Evolutionary conservation across 2,113 vertebrate genomes (phyloP).

Genomic region (Trinectes maculatus): DNA sequence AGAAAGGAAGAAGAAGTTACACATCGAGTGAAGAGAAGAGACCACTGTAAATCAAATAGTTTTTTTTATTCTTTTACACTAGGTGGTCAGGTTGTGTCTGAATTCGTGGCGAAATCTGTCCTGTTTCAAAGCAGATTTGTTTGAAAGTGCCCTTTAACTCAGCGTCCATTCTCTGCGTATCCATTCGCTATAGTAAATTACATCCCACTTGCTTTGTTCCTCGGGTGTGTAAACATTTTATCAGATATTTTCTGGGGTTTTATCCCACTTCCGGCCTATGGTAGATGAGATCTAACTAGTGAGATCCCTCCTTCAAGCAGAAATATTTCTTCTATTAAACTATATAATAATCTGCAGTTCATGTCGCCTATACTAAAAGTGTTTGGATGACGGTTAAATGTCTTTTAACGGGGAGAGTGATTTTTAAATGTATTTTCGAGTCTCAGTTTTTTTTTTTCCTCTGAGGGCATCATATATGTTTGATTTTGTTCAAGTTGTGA

Average conservation of each 20-base stretch:
- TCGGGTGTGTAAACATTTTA: not conserved
- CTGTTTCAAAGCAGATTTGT: not conserved
- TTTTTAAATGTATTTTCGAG: too few species aligned
- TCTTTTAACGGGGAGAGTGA: too few species aligned
- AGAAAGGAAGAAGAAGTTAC: slow-evolving; percentile 1
- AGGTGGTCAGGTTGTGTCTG: not conserved
- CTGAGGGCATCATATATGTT: too few species aligned
- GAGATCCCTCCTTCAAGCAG: not conserved
- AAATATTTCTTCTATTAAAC: not conserved
- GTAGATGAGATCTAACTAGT: slow-evolving; percentile 7
- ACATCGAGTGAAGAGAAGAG: not conserved
- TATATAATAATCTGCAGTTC: too few species aligned
- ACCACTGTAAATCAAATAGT: not conserved
- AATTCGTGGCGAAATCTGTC: not conserved
- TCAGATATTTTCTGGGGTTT: not conserved
- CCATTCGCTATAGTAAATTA: too few species aligned
- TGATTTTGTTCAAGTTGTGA: too few species aligned
- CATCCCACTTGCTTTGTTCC: not conserved
- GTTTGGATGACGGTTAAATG: too few species aligned
- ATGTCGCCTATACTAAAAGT: too few species aligned
- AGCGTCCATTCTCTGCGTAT: not conserved
- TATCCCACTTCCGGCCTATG: slow-evolving; percentile 11
- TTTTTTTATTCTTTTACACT: too few species aligned
- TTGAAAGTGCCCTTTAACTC: not conserved
- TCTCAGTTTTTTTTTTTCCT: too few species aligned